Conservation (phyloP, 2,888 invertebrate species). For the Timema cristinae region DNA sequence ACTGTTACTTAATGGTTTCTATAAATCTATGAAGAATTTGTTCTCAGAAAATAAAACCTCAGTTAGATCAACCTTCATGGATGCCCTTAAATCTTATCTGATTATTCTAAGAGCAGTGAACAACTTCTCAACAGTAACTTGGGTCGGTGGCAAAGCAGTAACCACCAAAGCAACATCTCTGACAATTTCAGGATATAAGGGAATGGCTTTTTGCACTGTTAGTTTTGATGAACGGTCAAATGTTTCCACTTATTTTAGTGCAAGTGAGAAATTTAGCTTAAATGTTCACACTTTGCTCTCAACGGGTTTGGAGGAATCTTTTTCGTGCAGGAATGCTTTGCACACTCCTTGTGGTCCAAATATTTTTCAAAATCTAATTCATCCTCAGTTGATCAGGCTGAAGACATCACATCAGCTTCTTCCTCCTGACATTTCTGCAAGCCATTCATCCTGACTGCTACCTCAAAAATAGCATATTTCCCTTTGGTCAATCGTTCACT, state of each 20-base stretch:
- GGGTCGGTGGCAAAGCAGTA: background rate
- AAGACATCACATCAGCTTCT: background rate
- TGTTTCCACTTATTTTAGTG: constrained; percentile 5
- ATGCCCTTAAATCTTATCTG: constrained; percentile 5
- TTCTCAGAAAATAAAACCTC: background rate
- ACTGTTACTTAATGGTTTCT: background rate
- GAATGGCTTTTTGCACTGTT: background rate
- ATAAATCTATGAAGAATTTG: background rate
- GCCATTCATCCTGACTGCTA: constrained; percentile 5
- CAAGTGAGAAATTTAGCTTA: background rate
- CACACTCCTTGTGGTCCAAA: background rate
- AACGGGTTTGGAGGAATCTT: background rate
- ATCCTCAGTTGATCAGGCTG: background rate
- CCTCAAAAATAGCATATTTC: constrained; percentile 7
- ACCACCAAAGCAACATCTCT: constrained; percentile 4
- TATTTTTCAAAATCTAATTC: constrained; percentile 1
- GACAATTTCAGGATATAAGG: constrained; percentile 4
- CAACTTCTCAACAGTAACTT: constrained; percentile 2
- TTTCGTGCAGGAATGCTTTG: background rate
- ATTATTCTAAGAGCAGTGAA: constrained; percentile 7
- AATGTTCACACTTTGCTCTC: background rate
- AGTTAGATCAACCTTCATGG: background rate
- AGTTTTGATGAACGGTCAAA: constrained; percentile 1
- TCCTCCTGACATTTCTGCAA: constrained; percentile 2
- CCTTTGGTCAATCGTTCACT: background rate